phyloP scores from a whole-genome alignment of 2,113 vertebrate genomes.

The Lophotis ruficrista region DNA sequence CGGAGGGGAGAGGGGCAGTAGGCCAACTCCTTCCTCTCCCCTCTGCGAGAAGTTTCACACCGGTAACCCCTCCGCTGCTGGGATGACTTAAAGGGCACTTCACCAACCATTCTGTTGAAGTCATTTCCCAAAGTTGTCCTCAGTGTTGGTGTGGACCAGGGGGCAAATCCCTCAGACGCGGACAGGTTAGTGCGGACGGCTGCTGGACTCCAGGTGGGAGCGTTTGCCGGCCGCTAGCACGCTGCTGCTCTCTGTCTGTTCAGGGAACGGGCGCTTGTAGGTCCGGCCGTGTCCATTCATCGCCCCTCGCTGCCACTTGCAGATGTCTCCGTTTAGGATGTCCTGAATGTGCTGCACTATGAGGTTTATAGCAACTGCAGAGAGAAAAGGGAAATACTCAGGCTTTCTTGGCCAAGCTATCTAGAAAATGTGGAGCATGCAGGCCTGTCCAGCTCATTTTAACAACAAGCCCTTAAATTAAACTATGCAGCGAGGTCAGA shows the following conservation, averaged over 20 bases:
- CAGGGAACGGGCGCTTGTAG: constrained; percentile 83
- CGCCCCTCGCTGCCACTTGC: constrained; percentile 88
- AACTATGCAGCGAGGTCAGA: neutral
- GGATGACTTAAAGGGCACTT: neutral
- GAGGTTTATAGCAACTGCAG: constrained; percentile 94
- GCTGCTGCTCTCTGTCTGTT: constrained; percentile 71
- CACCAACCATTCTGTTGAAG: constrained; percentile 7
- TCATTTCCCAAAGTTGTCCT: neutral
- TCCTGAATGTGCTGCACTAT: constrained; percentile 99
- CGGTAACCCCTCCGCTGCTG: neutral
- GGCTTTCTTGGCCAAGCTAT: neutral
- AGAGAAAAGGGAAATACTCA: neutral
- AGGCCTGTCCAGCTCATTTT: neutral
- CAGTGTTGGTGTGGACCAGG: neutral
- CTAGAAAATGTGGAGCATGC: neutral
- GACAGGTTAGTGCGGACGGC: constrained; percentile 85
- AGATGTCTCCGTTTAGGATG: constrained; percentile 92
- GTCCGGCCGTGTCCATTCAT: constrained; percentile 76
- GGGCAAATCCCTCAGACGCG: fast-evolving
- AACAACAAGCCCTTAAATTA: neutral
- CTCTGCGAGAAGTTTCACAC: neutral
- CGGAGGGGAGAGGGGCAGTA: neutral
- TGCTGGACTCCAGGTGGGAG: constrained; percentile 91
- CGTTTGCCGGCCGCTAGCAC: constrained; percentile 79
- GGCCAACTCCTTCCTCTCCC: neutral